Evolutionary conservation across 1,140 invertebrate genomes (phyloP).

Genomic region (Pseudomyrmex gracilis): DNA sequence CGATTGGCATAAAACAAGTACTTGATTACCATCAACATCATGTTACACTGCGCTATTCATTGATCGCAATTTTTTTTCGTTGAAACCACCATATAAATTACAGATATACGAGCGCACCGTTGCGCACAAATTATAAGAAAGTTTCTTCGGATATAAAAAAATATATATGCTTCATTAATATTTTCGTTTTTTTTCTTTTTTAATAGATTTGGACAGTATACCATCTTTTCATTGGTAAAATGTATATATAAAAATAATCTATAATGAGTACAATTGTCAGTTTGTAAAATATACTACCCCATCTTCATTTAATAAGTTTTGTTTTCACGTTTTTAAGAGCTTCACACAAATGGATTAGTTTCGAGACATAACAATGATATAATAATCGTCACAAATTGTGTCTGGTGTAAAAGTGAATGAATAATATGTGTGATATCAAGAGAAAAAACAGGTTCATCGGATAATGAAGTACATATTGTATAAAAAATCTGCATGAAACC

Average conservation of each 20-base stretch:
- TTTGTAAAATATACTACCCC: constrained; percentile 73
- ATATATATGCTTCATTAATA: constrained; percentile 75
- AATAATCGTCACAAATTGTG: neutral
- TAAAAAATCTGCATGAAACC: constrained; percentile 51
- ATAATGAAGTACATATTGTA: constrained; percentile 46
- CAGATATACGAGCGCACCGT: neutral
- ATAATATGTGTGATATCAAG: neutral
- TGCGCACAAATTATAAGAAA: constrained; percentile 70
- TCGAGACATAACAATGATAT: constrained; percentile 46
- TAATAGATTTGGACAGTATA: constrained; percentile 69
- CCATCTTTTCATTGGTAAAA: constrained; percentile 72
- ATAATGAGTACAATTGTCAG: constrained; percentile 75
- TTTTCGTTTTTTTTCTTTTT: constrained; percentile 49
- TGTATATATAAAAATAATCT: constrained; percentile 82
- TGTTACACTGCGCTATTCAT: constrained; percentile 38
- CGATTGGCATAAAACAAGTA: constrained; percentile 73
- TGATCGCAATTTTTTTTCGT: constrained; percentile 43
- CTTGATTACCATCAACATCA: constrained; percentile 68
- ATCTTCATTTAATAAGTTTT: constrained; percentile 56
- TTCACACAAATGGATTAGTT: constrained; percentile 60
- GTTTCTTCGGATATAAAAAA: constrained; percentile 76
- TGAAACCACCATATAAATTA: constrained; percentile 47
- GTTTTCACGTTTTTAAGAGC: constrained; percentile 64
- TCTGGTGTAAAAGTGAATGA: neutral
- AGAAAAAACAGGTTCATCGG: constrained; percentile 40